Evolutionary conservation across 2,797 vertebrate species (phyloP), one percentile per base, ranked within the genome.

Genomic region (Antennarius maculatus): DNA sequence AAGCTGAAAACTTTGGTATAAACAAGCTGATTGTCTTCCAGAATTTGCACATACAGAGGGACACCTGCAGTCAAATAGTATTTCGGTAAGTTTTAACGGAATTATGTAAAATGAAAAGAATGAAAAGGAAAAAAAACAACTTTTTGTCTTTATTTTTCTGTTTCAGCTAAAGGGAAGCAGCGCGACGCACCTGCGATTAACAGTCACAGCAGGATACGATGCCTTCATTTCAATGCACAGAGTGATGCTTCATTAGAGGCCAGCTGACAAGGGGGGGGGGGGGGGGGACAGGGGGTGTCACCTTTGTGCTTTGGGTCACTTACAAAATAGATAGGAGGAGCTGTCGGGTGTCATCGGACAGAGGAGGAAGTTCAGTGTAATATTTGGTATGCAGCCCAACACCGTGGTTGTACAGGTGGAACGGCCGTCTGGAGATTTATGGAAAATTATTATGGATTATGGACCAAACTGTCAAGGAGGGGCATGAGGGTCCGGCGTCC

Each of bases 201-300:
- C 97, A 83, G 93, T 99, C 87, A 76, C 92, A 18, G 94, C 95
- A 45, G 97, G 92, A 86, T 96, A 95, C 59, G 96, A 98, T 85
- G 95, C 96, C 74, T 98, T 99, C 91, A 94, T 95, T 23, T 95
- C 96, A 13, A 94, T 98, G 80, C 95, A 97, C 84, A 93, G 90
- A 67, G 84, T 94, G 37, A 39, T 9, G 37, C 37, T 39, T 9
- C 37, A 17, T n/a, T 48, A 34, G 31, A 34, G 31, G 18, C 51
- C 41, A 61, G 70, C 34, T 63, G n/a, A 13, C 31, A 8, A 34
- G 31, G 31, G 31, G 31, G 31, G 31, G 31, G 3, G 2, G 4
- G 31, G 31, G 31, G 31, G 31, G 31, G 31, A 8, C 31, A 34
- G 31, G 31, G 31, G 31, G 31, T 34, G 31, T 34, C 31, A 34